These are phyloP conservation scores for Gopherus evgoodei DNA, from an alignment of 2,113 vertebrate genomes.

Conservation along the genomic window DNA sequence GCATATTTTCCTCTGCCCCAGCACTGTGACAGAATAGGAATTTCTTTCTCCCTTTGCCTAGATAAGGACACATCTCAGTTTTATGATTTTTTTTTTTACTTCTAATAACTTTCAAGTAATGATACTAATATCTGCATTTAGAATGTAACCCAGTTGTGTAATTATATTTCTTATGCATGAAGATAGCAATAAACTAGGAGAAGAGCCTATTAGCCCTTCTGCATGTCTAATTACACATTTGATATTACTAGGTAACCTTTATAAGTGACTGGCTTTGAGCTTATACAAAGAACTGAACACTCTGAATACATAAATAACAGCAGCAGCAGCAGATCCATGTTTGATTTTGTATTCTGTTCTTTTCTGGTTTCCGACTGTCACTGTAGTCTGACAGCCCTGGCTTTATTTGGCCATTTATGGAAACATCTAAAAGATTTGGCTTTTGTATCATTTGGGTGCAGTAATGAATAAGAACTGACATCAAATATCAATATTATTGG, in stretches of 20 bases:
- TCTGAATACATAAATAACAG: constrained; percentile 69
- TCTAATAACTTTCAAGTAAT: not conserved
- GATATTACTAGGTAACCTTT: constrained; percentile 59
- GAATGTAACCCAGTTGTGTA: constrained; percentile 56
- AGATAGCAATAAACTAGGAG: constrained; percentile 65
- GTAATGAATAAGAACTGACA: constrained; percentile 83
- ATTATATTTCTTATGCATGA: constrained; percentile 62
- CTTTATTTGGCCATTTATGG: constrained; percentile 56
- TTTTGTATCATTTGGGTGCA: constrained; percentile 69
- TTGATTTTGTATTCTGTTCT: constrained; percentile 67
- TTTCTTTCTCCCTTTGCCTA: not conserved
- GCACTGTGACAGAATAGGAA: not conserved
- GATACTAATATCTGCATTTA: constrained; percentile 53
- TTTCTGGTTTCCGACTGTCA: constrained; percentile 61
- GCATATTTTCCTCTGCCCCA: not conserved
- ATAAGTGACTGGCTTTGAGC: constrained; percentile 57
- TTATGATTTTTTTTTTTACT: not conserved
- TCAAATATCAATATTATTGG: constrained; percentile 82
- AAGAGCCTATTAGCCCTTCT: constrained; percentile 67
- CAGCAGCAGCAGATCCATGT: constrained; percentile 12
- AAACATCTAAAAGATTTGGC: constrained; percentile 72
- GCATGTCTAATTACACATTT: constrained; percentile 66
- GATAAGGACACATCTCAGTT: not conserved
- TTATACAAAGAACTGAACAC: constrained; percentile 51
- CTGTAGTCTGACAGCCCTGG: constrained; percentile 29